Evolutionary conservation across 2,888 invertebrate species (phyloP), one percentile per base, ranked within the genome.

Genomic region (Pomacea canaliculata): DNA sequence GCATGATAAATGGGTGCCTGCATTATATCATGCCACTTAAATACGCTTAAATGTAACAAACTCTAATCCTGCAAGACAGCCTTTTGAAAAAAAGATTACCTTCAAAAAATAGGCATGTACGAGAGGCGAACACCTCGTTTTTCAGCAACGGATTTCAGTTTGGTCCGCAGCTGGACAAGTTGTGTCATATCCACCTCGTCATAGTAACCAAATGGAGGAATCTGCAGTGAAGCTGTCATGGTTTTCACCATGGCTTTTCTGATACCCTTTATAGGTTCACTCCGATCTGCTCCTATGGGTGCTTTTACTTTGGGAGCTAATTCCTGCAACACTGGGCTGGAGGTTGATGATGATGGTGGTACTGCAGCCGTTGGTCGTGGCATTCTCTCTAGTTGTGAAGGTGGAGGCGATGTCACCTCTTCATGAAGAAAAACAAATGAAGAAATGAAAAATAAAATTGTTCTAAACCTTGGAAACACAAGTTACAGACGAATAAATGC

Each of bases 61-160:
- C 13, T 63, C 10, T 63, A 27, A 10, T 23, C 1, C 19, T 27
- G n/a, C 63, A 16, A 7, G 27, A 63, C 63, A 63, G 12, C 8
- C 19, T 19, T 12, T n/a, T 12, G 16, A 63, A 10, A 19, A 19
- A 63, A 63, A 27, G 19, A 27, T 70, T 73, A 90, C 92, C 92
- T 99, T 99, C 62, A 99, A 93, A 86, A 95, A 85, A 99, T 95
- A 10, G 99, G 98, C 95, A 99, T 95, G 84, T 95, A 96, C 0
- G 97, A 95, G 72, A 99, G 91, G 89, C 95, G 96, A 2, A 96
- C 86, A 76, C 95, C 92, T 37, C 89, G 82, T 63, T 93, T 89
- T 16, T 92, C 89, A 62, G 91, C 91, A 27, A 89, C 80, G 7
- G 80, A 79, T 86, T 94, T 95, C 7, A 97, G 91, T 72, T 93